Evolutionary conservation across 1,140 invertebrate genomes (phyloP).

Genomic region (Trichonephila clavipes): DNA sequence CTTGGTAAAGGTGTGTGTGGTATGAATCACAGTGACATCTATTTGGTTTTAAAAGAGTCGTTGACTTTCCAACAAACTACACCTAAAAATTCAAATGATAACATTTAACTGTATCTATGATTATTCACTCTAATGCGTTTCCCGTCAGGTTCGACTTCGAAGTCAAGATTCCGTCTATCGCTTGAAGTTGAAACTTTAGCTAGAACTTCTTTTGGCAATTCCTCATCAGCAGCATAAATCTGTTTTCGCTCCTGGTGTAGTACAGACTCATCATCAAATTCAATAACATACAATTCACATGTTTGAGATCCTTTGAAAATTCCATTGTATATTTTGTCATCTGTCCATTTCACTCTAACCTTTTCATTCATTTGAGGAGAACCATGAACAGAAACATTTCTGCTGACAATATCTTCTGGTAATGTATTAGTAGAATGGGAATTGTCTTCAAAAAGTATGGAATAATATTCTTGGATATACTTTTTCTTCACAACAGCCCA

Average conservation of each 20-base stretch:
- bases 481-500: conserved; percentile 83
- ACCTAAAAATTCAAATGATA: background rate
- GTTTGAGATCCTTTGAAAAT: conserved; percentile 84
- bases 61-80: background rate
- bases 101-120: conserved; percentile 67
- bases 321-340: conserved; percentile 84
- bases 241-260: conserved; percentile 80
- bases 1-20: background rate
- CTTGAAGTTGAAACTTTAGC: conserved; percentile 81
- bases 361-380: conserved; percentile 82
- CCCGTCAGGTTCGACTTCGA: conserved; percentile 40
- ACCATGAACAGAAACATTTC: conserved; percentile 77
- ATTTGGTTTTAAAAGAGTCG: background rate
- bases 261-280: conserved; percentile 82
- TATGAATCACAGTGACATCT: background rate
- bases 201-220: conserved; percentile 81
- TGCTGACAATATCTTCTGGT: conserved; percentile 81
- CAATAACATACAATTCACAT: conserved; percentile 82
- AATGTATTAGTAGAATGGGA: conserved; percentile 84
- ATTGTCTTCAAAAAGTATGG: conserved; percentile 86
- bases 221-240: conserved; percentile 81
- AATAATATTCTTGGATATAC: conserved; percentile 83
- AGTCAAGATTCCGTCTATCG: conserved; percentile 79
- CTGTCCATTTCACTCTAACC: conserved; percentile 84
- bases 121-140: conserved; percentile 73